phyloP scores from a whole-genome alignment of 2,888 invertebrate genomes.

The Xestobium rufovillosum region DNA sequence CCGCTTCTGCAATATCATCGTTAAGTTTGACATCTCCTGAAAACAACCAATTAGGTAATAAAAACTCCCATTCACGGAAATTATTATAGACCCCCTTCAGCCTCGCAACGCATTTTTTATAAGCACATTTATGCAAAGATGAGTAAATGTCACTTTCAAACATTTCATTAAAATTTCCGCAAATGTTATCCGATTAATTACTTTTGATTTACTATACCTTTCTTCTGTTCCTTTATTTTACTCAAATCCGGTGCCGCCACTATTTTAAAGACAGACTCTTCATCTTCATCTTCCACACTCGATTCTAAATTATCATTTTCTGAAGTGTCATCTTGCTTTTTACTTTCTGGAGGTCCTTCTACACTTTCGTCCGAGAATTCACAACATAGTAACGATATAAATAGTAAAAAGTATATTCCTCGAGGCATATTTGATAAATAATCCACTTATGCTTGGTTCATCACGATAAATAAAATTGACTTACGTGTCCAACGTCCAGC shows the following conservation, averaged over 20 bases:
- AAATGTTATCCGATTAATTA: too few species aligned
- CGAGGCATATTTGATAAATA: constrained; percentile 28
- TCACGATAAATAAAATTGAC: too few species aligned
- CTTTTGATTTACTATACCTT: too few species aligned
- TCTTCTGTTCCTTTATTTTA: constrained; percentile 37
- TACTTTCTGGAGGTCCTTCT: constrained; percentile 27
- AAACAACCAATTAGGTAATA: not conserved
- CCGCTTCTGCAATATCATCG: constrained; percentile 31
- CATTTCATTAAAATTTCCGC: too few species aligned
- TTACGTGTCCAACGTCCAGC: too few species aligned
- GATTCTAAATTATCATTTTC: constrained; percentile 32
- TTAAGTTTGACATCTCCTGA: constrained; percentile 8
- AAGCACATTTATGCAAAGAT: too few species aligned
- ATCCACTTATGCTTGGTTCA: too few species aligned
- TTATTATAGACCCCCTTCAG: too few species aligned
- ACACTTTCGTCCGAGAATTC: constrained; percentile 34
- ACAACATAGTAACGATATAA: constrained; percentile 32
- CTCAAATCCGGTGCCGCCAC: constrained; percentile 41
- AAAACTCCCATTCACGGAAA: not conserved
- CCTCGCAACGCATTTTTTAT: too few species aligned
- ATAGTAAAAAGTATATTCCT: constrained; percentile 27
- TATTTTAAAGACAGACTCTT: constrained; percentile 35
- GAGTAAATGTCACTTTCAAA: too few species aligned
- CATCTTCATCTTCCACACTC: constrained; percentile 34
- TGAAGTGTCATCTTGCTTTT: constrained; percentile 24